A percentile compares a stretch with the other conserved stretches of the same genome.
Evolutionary conservation across 1,140 invertebrate genomes (phyloP).

Genomic region (Micrasema longulum): DNA sequence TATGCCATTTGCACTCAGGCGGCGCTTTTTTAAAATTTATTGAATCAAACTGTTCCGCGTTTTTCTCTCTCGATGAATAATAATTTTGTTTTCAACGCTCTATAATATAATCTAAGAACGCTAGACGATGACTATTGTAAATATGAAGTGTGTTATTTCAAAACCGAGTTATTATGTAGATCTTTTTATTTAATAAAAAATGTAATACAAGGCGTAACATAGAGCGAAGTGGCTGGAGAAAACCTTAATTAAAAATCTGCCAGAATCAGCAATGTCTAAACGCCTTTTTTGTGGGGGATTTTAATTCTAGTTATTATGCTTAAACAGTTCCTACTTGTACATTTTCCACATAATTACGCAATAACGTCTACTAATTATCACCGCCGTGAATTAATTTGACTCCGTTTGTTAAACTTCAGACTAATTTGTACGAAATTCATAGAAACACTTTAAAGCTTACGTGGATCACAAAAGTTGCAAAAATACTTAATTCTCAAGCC

Average conservation of each 20-base stretch:
- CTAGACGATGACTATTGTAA: too few species aligned
- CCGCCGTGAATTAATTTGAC: conserved; percentile 28
- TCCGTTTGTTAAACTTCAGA: conserved; percentile 27
- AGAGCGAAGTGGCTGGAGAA: background rate
- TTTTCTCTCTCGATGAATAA: too few species aligned
- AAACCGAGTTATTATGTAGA: too few species aligned
- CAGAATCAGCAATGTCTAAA: conserved; percentile 10
- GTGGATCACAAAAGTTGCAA: background rate
- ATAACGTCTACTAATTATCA: conserved; percentile 34
- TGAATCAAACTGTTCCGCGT: too few species aligned
- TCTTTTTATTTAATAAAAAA: background rate
- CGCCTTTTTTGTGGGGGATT: conserved; percentile 7
- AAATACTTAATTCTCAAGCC: too few species aligned
- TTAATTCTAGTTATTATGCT: conserved; percentile 26
- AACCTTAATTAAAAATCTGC: conserved; percentile 25
- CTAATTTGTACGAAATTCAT: conserved; percentile 6
- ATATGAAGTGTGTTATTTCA: too few species aligned
- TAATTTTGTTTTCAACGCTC: too few species aligned
- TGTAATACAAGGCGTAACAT: conserved; percentile 2
- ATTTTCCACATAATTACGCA: conserved; percentile 38
- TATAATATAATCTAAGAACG: too few species aligned
- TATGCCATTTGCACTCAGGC: too few species aligned
- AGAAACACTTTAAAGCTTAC: background rate
- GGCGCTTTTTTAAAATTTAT: too few species aligned
- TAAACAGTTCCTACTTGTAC: conserved; percentile 29